Evolutionary conservation across 2,797 vertebrate species (phyloP).

Genomic region (Mus minutoides): DNA sequence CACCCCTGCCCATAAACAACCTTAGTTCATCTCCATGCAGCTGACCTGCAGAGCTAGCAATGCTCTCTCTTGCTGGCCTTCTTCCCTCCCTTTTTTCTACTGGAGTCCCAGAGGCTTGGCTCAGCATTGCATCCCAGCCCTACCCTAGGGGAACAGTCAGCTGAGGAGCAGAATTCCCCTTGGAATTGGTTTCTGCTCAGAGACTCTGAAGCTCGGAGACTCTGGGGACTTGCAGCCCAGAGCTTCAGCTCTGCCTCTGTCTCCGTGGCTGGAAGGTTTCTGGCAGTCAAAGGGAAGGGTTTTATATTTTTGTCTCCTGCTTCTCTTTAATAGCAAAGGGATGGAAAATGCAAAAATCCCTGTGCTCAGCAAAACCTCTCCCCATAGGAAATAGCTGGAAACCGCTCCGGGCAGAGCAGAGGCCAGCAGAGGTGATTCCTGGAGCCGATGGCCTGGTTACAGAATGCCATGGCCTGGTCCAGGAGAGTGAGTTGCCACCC

Average conservation of each 20-base stretch:
- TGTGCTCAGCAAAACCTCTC: constrained; percentile 71
- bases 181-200: background rate
- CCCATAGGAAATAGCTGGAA: constrained; percentile 73
- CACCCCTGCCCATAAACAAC: background rate
- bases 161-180: background rate
- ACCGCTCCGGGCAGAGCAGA: constrained; percentile 16
- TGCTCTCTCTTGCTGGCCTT: background rate
- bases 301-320: constrained; percentile 55
- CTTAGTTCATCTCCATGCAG: background rate
- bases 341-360: constrained; percentile 72
- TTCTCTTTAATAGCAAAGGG: constrained; percentile 66
- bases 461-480: background rate
- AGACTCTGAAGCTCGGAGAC: background rate
- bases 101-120: background rate
- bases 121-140: background rate
- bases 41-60: background rate
- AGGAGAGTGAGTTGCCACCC: background rate
- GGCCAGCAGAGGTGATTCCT: constrained; percentile 68
- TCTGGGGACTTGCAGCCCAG: rapidly evolving
- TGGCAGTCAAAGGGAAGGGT: constrained; percentile 25
- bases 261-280: constrained; percentile 33
- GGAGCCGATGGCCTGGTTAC: background rate
- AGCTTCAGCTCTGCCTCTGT: background rate
- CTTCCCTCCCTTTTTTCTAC: background rate
- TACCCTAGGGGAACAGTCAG: background rate